A percentile compares a stretch with the other conserved stretches of the same genome.
phyloP scores from a whole-genome alignment of 1,140 invertebrate genomes.

The Bradynema listronoti region DNA sequence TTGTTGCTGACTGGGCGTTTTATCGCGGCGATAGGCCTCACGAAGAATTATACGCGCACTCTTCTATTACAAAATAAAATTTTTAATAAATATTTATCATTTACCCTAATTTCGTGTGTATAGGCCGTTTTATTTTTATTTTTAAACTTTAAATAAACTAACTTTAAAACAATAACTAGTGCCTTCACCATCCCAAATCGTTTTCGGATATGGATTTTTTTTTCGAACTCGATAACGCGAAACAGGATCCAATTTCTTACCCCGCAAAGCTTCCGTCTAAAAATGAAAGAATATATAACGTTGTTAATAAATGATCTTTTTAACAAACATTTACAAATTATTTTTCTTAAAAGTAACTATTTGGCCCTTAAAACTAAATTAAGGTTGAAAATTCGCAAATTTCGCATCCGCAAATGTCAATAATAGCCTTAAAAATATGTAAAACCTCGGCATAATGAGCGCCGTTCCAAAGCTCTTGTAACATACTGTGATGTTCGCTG shows the following conservation, averaged over 20 bases:
- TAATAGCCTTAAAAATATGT: slow-evolving; percentile 9
- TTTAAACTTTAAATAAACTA: slow-evolving; percentile 58
- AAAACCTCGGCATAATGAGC: slow-evolving; percentile 64
- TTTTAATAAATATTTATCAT: background rate
- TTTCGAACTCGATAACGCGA: slow-evolving; percentile 88
- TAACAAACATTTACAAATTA: too few relatives aligned
- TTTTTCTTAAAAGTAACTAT: too few relatives aligned
- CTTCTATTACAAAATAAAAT: slow-evolving; percentile 20
- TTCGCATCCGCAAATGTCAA: background rate
- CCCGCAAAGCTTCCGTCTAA: slow-evolving; percentile 73
- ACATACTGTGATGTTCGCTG: slow-evolving; percentile 85
- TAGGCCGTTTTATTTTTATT: background rate
- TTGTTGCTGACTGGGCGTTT: slow-evolving; percentile 83
- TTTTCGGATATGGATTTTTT: slow-evolving; percentile 89
- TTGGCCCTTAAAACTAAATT: background rate
- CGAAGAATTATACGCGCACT: slow-evolving; percentile 30
- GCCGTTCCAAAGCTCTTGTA: slow-evolving; percentile 72
- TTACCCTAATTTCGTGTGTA: background rate
- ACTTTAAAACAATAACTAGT: slow-evolving; percentile 89
- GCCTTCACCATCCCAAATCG: slow-evolving; percentile 98
- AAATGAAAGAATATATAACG: background rate
- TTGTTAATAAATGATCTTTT: too few relatives aligned
- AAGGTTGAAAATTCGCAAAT: background rate
- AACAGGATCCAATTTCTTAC: slow-evolving; percentile 78
- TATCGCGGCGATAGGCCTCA: slow-evolving; percentile 77